phyloP scores from a whole-genome alignment of 1,140 invertebrate species.

The Teleopsis dalmanni region DNA sequence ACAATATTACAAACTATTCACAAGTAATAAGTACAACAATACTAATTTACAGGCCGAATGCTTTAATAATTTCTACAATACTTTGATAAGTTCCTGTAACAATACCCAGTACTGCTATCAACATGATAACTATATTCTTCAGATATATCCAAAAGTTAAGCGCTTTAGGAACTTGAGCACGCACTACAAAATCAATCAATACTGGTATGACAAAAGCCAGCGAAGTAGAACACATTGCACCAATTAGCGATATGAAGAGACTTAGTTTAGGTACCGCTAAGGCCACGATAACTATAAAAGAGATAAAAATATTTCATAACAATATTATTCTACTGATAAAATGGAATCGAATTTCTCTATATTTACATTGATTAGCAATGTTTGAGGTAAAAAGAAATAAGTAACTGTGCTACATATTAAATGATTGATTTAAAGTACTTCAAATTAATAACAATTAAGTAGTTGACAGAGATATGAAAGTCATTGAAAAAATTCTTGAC shows the following conservation, averaged over 20 bases:
- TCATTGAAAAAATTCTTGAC: too few species aligned
- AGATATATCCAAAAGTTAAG: constrained; percentile 43
- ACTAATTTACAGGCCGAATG: constrained; percentile 28
- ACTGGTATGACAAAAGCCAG: constrained; percentile 84
- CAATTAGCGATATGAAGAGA: constrained; percentile 83
- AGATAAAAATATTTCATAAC: not conserved
- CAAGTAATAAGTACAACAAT: not conserved
- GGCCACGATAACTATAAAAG: constrained; percentile 66
- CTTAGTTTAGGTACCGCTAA: constrained; percentile 74
- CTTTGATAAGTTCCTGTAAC: constrained; percentile 67
- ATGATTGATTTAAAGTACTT: not conserved
- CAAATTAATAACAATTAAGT: too few species aligned
- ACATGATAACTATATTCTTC: constrained; percentile 60
- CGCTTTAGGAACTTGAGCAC: constrained; percentile 46
- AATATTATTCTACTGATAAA: not conserved
- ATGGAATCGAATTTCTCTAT: too few species aligned
- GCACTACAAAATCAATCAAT: constrained; percentile 68
- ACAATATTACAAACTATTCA: not conserved
- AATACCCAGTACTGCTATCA: constrained; percentile 62
- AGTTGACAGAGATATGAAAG: too few species aligned
- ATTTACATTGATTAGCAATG: too few species aligned
- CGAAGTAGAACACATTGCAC: constrained; percentile 78
- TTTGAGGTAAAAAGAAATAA: not conserved
- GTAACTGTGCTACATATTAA: not conserved
- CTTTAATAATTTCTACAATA: constrained; percentile 53